A percentile compares a stretch with the other conserved stretches of the same genome.
Conservation (phyloP, 2,888 invertebrate genomes). For the Eretmocerus hayati region DNA sequence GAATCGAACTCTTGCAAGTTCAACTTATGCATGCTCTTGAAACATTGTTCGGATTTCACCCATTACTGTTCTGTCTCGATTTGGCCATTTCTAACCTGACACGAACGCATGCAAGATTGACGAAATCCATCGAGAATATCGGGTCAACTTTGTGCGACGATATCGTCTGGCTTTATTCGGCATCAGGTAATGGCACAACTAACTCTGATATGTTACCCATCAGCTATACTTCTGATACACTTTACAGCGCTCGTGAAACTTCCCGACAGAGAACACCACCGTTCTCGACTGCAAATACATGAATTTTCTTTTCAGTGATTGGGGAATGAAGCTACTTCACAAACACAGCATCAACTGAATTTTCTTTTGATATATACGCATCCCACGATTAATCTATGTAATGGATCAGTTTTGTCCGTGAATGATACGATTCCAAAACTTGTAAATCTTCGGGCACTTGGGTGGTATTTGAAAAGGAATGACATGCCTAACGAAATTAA, state of each 20-base stretch:
- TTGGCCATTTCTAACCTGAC: background rate
- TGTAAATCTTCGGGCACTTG: no score
- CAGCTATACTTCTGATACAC: background rate
- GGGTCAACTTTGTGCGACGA: background rate
- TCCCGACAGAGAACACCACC: no score
- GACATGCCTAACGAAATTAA: no score
- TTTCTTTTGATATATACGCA: background rate
- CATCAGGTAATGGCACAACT: constrained; percentile 2
- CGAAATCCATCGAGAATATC: background rate
- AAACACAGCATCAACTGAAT: background rate
- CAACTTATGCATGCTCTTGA: no score
- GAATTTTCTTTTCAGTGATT: background rate
- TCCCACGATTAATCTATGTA: background rate
- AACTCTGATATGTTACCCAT: background rate
- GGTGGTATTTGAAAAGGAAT: no score
- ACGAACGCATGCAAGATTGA: constrained; percentile 4
- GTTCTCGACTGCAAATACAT: background rate
- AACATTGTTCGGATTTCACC: no score
- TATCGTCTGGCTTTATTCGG: constrained; percentile 6
- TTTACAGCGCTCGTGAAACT: background rate
- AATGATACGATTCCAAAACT: no score
- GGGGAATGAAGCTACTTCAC: background rate
- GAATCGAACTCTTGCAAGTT: no score
- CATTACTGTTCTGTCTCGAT: no score
- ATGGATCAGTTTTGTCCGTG: background rate